Evolutionary conservation across 2,888 invertebrate genomes (phyloP), one percentile per base, ranked within the genome.

Genomic region (Eristalis intricaria): DNA sequence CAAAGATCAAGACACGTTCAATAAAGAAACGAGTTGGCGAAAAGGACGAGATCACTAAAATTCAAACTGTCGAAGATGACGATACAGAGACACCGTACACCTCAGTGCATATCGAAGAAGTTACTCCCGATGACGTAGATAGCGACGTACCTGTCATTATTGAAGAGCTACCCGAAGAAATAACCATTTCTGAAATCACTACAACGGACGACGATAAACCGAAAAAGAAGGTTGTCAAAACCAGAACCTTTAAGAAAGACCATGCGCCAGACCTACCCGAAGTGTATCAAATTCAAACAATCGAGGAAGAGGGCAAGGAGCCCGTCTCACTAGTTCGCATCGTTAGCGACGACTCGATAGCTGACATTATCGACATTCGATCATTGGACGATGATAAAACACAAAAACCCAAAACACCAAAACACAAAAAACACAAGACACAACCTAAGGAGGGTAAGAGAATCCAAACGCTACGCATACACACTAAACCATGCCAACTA

Each of bases 271-370:
- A 91, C 26, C 64, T 76, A 40, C 91, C 92, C 26, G 93, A 94
- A 90, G 92, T 92, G 38, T 94, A 93, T 29, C 93, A 93, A 90
- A 94, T 94, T 89, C 92, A 93, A 89, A 94, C 94, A 0, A 90
- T 93, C 56, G 93, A 94, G 88, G 94, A 94, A 90, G 94, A 94
- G 78, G 93, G 93, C 63, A 92, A 94, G 90, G 90, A 92, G 86
- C 94, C 94, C 15, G 90, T 93, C 75, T 92, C 93, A 5, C 91
- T 92, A 4, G 90, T 92, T 86, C 93, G 93, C 85, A 93, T 94
- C 82, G 90, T 92, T 83, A 92, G 92, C 88, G 91, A 92, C 89
- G 92, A 90, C 58, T 90, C 90, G 79, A 90, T 92, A 75, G 90
- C 90, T 43, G 92, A 92, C 85, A 91, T 92, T 60, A 92, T 92